Conservation (phyloP, 2,888 invertebrate species). For the Pristionchus mayeri region DNA sequence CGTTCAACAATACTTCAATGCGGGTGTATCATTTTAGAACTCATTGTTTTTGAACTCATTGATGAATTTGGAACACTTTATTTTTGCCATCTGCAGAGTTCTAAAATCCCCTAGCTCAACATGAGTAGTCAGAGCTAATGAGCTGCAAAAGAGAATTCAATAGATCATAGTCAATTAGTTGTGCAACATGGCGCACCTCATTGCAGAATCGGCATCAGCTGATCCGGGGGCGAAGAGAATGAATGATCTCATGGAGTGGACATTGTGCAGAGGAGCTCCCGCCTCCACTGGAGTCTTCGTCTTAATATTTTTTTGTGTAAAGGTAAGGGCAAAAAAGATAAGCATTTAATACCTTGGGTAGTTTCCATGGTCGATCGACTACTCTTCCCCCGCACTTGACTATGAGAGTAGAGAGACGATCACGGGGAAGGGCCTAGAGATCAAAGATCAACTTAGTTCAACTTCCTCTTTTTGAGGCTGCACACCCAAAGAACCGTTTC, state of each 20-base stretch:
- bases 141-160: too few relatives aligned
- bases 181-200: background rate
- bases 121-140: too few relatives aligned
- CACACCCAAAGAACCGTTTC: background rate
- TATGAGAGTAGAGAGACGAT: conserved; percentile 22
- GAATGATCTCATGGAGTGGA: conserved; percentile 42
- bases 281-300: conserved; percentile 5
- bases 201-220: conserved; percentile 7
- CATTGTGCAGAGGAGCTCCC: conserved; percentile 27
- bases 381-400: conserved; percentile 25
- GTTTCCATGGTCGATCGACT: conserved; percentile 41
- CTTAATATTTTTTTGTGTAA: background rate
- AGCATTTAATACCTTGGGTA: conserved; percentile 17
- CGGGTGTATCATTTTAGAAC: too few relatives aligned
- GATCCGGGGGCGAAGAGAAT: conserved; percentile 36
- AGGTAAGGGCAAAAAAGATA: too few relatives aligned
- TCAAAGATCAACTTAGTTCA: too few relatives aligned
- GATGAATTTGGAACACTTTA: too few relatives aligned
- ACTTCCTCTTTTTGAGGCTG: too few relatives aligned
- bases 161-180: too few relatives aligned
- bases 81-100: too few relatives aligned
- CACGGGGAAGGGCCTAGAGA: conserved; percentile 35
- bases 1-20: too few relatives aligned
- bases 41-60: too few relatives aligned
- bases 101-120: too few relatives aligned